Percentiles rank a stretch among this genome's conserved stretches.
These are phyloP conservation scores for Microcaecilia unicolor DNA, from an alignment of 2,797 vertebrate species.

Conservation along the genomic window DNA sequence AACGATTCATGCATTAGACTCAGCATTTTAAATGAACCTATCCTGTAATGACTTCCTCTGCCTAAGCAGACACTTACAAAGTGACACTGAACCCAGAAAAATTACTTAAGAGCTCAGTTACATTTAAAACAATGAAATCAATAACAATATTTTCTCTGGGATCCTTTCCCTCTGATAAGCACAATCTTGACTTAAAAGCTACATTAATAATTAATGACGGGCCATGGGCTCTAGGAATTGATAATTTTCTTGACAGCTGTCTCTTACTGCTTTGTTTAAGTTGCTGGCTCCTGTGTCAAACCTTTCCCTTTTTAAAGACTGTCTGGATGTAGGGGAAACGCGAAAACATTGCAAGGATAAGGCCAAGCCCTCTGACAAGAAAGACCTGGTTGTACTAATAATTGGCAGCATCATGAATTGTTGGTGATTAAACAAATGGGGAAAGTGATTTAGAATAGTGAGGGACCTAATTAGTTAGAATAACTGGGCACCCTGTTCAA, in stretches of 20 bases:
- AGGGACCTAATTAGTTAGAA: too few relatives aligned
- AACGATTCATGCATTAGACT: conserved; percentile 64
- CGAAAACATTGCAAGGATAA: too few relatives aligned
- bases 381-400: too few relatives aligned
- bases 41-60: conserved; percentile 50
- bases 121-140: conserved; percentile 88
- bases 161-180: conserved; percentile 72
- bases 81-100: conserved; percentile 65
- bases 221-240: conserved; percentile 78
- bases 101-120: conserved; percentile 89
- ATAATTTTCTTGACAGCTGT: conserved; percentile 84
- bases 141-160: conserved; percentile 95
- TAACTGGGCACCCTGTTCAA: too few relatives aligned
- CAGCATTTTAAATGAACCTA: conserved; percentile 67
- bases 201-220: conserved; percentile 87
- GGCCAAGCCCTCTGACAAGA: too few relatives aligned
- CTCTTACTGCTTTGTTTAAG: conserved; percentile 78
- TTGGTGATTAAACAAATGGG: too few relatives aligned
- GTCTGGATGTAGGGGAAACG: too few relatives aligned
- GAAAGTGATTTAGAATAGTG: too few relatives aligned
- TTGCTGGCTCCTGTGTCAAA: conserved; percentile 71
- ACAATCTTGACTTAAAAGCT: conserved; percentile 81
- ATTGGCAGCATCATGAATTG: too few relatives aligned
- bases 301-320: conserved; percentile 73
- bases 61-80: conserved; percentile 65